Conservation (phyloP, 2,888 invertebrate species). For the Bhutanitis thaidina region DNA sequence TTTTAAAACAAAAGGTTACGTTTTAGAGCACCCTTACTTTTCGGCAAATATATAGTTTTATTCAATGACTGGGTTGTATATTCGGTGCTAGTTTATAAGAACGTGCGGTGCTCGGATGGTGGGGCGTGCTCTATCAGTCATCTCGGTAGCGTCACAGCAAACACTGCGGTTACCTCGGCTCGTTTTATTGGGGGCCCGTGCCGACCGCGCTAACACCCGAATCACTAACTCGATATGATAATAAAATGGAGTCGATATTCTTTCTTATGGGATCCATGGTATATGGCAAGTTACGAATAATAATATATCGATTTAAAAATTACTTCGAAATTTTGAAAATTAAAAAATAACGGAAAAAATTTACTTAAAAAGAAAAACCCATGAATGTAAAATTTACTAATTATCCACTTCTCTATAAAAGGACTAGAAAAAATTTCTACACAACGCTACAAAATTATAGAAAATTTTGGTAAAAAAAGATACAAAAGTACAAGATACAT, state of each 20-base stretch:
- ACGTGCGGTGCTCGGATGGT: constrained; percentile 31
- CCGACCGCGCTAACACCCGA: constrained; percentile 28
- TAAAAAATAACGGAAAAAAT: no score
- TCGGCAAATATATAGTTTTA: constrained; percentile 16
- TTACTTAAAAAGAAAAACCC: no score
- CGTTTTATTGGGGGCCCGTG: constrained; percentile 70
- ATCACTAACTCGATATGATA: constrained; percentile 54
- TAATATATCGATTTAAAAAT: no score
- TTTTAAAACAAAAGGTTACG: neutral
- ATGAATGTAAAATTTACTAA: no score
- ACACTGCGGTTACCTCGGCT: constrained; percentile 70
- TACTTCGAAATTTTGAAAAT: no score
- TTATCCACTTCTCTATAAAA: no score
- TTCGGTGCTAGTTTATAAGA: constrained; percentile 59
- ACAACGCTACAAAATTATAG: no score
- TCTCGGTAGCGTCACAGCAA: constrained; percentile 63
- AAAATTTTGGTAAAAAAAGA: no score
- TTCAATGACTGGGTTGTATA: constrained; percentile 31
- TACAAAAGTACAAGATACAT: no score
- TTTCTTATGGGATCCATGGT: constrained; percentile 31
- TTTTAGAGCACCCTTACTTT: neutral
- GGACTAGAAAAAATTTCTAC: no score
- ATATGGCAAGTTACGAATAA: neutral
- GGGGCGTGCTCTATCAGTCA: constrained; percentile 74
- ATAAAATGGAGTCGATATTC: constrained; percentile 46